A percentile compares a stretch with the other conserved stretches of the same genome.
Conservation (phyloP, 1,140 invertebrate genomes). For the Meloidogyne floridensis region DNA sequence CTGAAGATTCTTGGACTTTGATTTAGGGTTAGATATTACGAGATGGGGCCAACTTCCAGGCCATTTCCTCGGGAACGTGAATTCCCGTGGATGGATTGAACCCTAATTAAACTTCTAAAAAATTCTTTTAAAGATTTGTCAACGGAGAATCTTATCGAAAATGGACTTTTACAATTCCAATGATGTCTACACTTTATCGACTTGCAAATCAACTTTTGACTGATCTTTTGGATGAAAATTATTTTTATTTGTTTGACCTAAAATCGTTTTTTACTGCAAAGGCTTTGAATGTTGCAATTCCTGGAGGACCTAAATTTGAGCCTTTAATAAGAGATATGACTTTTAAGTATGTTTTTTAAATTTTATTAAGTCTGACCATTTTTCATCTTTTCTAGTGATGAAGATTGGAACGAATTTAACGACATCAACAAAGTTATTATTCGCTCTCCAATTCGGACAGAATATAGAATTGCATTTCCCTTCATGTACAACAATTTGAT, state of each 20-base stretch:
- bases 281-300: slow-evolving; percentile 99
- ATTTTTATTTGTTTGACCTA: slow-evolving; percentile 97
- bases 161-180: slow-evolving; percentile 91
- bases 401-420: slow-evolving; percentile 99
- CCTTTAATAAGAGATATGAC: slow-evolving; percentile 96
- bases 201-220: slow-evolving; percentile 96
- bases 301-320: slow-evolving; percentile 99
- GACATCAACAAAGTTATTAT: slow-evolving; percentile 99
- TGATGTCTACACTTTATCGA: slow-evolving; percentile 94
- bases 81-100: background rate
- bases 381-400: slow-evolving; percentile 75
- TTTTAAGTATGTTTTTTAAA: slow-evolving; percentile 74
- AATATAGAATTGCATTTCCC: slow-evolving; percentile 98
- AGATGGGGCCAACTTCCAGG: too few relatives aligned
- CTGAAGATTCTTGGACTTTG: too few relatives aligned
- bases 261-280: slow-evolving; percentile 99
- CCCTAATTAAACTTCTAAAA: slow-evolving; percentile 13
- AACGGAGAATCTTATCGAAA: slow-evolving; percentile 94
- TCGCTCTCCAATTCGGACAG: slow-evolving; percentile 93
- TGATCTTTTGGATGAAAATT: slow-evolving; percentile 97
- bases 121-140: slow-evolving; percentile 73
- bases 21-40: too few relatives aligned
- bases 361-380: slow-evolving; percentile 20
- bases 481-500: slow-evolving; percentile 87
- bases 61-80: too few relatives aligned